Base-by-base conservation (phyloP, 2,113 vertebrate species). In the Cromileptes altivelis region DNA sequence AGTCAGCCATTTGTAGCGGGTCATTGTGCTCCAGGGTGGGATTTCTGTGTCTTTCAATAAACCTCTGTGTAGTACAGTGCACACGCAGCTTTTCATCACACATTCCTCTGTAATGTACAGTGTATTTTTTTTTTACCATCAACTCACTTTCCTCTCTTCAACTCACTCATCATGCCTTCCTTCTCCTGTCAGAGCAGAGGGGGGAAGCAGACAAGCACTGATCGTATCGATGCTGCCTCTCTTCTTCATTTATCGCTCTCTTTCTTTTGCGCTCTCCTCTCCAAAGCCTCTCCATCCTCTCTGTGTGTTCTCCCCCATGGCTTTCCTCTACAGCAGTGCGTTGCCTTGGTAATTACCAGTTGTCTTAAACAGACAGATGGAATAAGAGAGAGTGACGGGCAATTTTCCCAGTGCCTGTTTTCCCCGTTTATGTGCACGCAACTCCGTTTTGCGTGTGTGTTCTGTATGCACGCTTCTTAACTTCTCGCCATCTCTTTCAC, bases 351-450 rank as follows among this genome's bases (percentile, higher is more conserved):
- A 93, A 95, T 95, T 94, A 94, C 91, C 88, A 92, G 93, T 94
- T 94, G 94, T 94, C 94, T 94, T 92, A 94, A 95, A 93, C 94
- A 94, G 94, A 95, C 94, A 95, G 93, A 95, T 94, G 92, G 94
- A 94, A 93, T 94, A 94, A 93, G 86, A 73, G 82, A 95, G 93
- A 94, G 83, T 94, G 95, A 94, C 86, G 89, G 93, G 89, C 92
- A 93, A 91, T 94, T 94, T 94, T 93, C 86, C 73, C 83, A 90
- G 81, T 45, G 80, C 87, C 85, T 89, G 81, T 88, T 88, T 90
- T 89, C 62, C 76, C 72, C 12, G 56, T 78, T 71, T 77, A 64
- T 70, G 84, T 90, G 77, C 81, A 55, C 7, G 11, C 62, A 80
- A 78, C 42, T 80, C 57, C 50, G 62, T 53, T 68, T 3, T 52